Evolutionary conservation across 2,113 vertebrate species (phyloP).

Genomic region (Typhlomys cinereus): DNA sequence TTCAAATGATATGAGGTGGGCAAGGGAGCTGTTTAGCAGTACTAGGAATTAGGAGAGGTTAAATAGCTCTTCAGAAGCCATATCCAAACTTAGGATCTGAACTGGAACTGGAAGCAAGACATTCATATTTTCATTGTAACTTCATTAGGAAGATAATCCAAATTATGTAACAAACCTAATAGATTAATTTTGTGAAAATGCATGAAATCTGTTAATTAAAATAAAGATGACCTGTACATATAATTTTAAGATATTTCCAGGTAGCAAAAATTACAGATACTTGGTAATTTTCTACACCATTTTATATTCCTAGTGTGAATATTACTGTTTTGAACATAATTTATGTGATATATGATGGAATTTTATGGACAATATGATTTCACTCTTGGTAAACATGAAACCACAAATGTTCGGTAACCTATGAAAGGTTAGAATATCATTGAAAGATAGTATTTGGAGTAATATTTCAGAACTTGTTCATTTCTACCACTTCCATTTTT

Average conservation of each 20-base stretch:
- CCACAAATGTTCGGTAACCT: conserved; percentile 7
- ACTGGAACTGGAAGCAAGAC: neutral
- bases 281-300: neutral
- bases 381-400: neutral
- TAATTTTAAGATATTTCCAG: neutral
- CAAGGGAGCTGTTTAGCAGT: neutral
- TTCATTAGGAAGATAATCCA: neutral
- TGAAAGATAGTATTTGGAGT: too few relatives aligned
- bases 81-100: conserved; percentile 19
- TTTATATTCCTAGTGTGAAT: neutral
- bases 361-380: neutral
- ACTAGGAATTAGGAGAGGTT: neutral
- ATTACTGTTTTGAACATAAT: neutral
- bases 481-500: neutral
- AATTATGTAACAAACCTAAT: neutral
- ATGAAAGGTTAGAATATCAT: too few relatives aligned
- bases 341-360: neutral
- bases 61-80: neutral
- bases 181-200: neutral
- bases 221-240: neutral
- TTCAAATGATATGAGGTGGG: conserved; percentile 6
- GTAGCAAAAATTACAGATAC: neutral
- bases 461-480: neutral
- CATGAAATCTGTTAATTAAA: neutral
- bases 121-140: neutral